Evolutionary conservation across 2,888 invertebrate species (phyloP).

Genomic region (Ormyrus pomaceus): DNA sequence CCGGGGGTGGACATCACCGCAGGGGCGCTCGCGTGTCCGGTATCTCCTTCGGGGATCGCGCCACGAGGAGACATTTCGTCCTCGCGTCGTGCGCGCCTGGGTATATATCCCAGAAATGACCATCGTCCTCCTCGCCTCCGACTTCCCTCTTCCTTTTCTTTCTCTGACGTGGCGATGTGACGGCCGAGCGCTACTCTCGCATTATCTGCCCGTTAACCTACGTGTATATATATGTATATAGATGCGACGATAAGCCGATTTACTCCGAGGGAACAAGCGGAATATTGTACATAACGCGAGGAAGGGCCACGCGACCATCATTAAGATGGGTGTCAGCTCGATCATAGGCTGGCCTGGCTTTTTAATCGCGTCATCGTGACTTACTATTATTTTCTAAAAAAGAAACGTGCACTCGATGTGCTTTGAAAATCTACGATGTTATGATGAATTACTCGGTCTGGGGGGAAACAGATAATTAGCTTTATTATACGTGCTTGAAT

Average conservation of each 20-base stretch:
- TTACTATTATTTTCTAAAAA: conserved; percentile 16
- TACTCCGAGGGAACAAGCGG: conserved; percentile 61
- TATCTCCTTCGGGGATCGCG: conserved; percentile 73
- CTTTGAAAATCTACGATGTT: background rate
- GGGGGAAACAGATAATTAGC: conserved; percentile 1
- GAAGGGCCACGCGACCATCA: conserved; percentile 22
- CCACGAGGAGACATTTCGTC: conserved; percentile 73
- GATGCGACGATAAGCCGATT: conserved; percentile 71
- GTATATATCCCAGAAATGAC: conserved; percentile 71
- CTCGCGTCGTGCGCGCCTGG: conserved; percentile 53
- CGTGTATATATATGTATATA: conserved; percentile 62
- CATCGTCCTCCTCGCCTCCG: conserved; percentile 63
- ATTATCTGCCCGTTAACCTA: conserved; percentile 65
- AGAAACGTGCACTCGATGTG: conserved; percentile 1
- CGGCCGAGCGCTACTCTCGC: conserved; percentile 58
- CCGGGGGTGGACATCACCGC: conserved; percentile 37
- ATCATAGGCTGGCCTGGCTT: conserved; percentile 13
- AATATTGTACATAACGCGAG: conserved; percentile 10
- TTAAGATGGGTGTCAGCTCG: conserved; percentile 10
- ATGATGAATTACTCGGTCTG: background rate
- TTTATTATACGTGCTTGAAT: background rate
- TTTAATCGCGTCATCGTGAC: background rate
- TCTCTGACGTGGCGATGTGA: conserved; percentile 52
- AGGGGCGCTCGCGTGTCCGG: conserved; percentile 71
- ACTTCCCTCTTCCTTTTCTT: conserved; percentile 14